Evolutionary conservation across 2,113 vertebrate species (phyloP).

Genomic region (Cheirogaleus medius): DNA sequence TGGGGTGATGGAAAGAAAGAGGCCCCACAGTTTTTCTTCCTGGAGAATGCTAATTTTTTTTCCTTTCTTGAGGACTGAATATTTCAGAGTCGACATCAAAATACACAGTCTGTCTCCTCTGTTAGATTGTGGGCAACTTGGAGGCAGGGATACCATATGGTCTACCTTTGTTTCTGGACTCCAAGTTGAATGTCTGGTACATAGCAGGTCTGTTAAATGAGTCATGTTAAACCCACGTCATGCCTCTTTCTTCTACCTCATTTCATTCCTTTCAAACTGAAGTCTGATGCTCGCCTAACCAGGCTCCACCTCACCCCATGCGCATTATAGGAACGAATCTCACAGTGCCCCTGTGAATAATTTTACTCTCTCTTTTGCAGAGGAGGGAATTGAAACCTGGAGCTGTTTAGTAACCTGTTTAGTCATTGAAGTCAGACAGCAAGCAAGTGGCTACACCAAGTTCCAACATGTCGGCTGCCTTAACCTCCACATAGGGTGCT

Average conservation of each 20-base stretch:
- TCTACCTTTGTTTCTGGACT: conserved; percentile 43
- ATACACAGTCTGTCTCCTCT: conserved; percentile 51
- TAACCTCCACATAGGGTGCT: no score
- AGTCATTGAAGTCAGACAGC: not conserved
- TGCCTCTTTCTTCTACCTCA: conserved; percentile 55
- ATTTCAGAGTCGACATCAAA: conserved; percentile 62
- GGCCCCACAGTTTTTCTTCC: not conserved
- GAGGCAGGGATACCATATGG: not conserved
- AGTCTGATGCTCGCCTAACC: not conserved
- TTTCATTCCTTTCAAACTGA: conserved; percentile 60
- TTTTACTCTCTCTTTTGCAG: not conserved
- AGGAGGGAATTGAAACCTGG: not conserved
- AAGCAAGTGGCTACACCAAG: not conserved
- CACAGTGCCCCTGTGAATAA: not conserved
- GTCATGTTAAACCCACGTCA: not conserved
- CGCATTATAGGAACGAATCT: not conserved
- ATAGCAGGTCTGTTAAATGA: not conserved
- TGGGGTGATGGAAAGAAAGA: not conserved
- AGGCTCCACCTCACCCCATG: not conserved
- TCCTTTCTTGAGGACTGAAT: conserved; percentile 6
- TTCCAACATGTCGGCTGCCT: accelerated
- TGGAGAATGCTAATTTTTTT: not conserved
- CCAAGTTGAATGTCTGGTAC: not conserved
- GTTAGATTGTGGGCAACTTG: conserved; percentile 11
- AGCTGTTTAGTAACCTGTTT: not conserved